These are phyloP conservation scores for Coenonympha arcania DNA, from an alignment of 2,888 invertebrate species.

Conservation along the genomic window DNA sequence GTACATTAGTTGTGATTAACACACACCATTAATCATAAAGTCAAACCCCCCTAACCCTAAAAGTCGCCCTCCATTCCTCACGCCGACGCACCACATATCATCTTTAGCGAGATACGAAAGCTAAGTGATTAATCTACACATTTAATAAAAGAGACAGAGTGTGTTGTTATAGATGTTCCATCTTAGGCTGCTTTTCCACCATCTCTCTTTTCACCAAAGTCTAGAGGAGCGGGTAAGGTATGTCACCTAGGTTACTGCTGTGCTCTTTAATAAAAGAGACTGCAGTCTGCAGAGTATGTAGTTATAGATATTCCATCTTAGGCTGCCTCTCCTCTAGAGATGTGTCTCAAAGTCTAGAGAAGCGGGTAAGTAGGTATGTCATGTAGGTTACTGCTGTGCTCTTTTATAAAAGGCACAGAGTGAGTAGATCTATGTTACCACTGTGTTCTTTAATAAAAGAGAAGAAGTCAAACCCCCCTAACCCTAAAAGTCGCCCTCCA, in stretches of 20 bases:
- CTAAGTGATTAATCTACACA: slow-evolving; percentile 3
- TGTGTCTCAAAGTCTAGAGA: too few relatives aligned
- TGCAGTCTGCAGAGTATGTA: background rate
- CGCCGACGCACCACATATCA: slow-evolving; percentile 2
- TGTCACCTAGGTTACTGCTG: too few relatives aligned
- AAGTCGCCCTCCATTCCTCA: slow-evolving; percentile 3
- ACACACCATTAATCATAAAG: slow-evolving; percentile 51
- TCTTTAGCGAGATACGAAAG: slow-evolving; percentile 1
- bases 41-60: slow-evolving; percentile 25
- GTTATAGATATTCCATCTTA: background rate
- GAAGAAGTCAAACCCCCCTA: slow-evolving; percentile 31
- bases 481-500: slow-evolving; percentile 3
- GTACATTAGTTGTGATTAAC: slow-evolving; percentile 41
- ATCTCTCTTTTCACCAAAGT: too few relatives aligned
- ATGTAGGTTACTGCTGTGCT: too few relatives aligned
- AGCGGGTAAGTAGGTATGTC: too few relatives aligned
- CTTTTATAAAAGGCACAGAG: background rate
- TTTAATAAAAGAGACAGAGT: background rate
- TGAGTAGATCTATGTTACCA: too few relatives aligned
- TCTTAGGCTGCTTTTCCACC: background rate
- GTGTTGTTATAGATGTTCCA: background rate
- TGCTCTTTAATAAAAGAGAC: slow-evolving; percentile 1
- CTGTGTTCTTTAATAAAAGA: too few relatives aligned
- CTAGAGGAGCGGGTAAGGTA: too few relatives aligned
- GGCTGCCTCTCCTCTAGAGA: too few relatives aligned